phyloP scores from a whole-genome alignment of 2,797 vertebrate genomes.

The Xenopus petersii region DNA sequence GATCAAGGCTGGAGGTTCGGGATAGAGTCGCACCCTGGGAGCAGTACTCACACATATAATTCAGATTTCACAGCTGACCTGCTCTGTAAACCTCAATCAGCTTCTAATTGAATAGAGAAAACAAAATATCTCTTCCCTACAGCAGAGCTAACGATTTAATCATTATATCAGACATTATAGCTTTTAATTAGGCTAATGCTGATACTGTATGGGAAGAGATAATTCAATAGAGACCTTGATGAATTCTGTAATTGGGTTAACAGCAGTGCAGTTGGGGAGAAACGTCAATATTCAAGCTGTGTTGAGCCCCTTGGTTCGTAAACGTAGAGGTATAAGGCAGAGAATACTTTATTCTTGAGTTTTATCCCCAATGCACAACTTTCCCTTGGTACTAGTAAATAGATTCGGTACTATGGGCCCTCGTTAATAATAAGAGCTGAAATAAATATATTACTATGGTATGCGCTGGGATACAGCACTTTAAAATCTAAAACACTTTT shows the following conservation, averaged over 20 bases:
- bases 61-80: conserved; percentile 99
- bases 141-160: conserved; percentile 97
- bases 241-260: conserved; percentile 86
- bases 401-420: too few relatives aligned
- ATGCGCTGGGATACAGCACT: too few relatives aligned
- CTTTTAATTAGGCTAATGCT: conserved; percentile 94
- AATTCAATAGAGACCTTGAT: conserved; percentile 83
- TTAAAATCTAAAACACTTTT: too few relatives aligned
- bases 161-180: conserved; percentile 89
- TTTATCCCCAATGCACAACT: background rate
- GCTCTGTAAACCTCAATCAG: conserved; percentile 97
- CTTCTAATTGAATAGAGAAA: conserved; percentile 96
- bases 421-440: too few relatives aligned
- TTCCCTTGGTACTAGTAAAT: background rate
- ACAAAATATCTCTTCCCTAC: conserved; percentile 93
- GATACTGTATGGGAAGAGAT: conserved; percentile 86
- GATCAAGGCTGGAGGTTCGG: conserved; percentile 71
- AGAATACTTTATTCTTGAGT: conserved; percentile 34
- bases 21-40: conserved; percentile 75
- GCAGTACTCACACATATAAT: conserved; percentile 87
- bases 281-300: conserved; percentile 79
- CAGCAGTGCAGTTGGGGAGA: conserved; percentile 76
- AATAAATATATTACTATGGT: too few relatives aligned
- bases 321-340: conserved; percentile 59
- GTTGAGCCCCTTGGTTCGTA: conserved; percentile 68